A percentile compares a stretch with the other conserved stretches of the same genome.
phyloP scores from a whole-genome alignment of 2,797 vertebrate genomes.

The Ciconia nigra region DNA sequence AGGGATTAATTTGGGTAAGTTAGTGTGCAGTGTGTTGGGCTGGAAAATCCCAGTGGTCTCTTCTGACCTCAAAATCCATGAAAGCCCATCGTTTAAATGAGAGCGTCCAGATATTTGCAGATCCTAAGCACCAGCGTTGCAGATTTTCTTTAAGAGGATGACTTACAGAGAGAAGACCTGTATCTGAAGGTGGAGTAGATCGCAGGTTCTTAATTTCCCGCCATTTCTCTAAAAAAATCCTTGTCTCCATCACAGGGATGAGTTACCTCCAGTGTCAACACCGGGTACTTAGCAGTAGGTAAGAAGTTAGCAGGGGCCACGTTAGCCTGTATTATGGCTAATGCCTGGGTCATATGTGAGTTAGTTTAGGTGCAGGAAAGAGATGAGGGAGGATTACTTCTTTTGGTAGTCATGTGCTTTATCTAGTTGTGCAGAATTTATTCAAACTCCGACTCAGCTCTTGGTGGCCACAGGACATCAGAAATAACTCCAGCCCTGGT shows the following conservation, averaged over 20 bases:
- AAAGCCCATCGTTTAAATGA: neutral
- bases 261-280: neutral
- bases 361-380: neutral
- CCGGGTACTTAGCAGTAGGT: neutral
- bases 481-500: neutral
- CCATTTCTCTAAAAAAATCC: neutral
- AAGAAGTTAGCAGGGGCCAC: neutral
- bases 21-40: rapidly evolving
- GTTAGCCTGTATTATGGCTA: neutral
- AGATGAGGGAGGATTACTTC: neutral
- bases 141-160: neutral
- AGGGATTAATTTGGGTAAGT: neutral
- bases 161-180: neutral
- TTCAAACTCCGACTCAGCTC: neutral
- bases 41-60: neutral
- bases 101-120: neutral
- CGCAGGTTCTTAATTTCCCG: neutral
- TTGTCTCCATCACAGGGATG: neutral
- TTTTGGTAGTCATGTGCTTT: neutral
- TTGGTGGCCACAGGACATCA: neutral
- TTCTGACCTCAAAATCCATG: neutral
- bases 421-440: neutral
- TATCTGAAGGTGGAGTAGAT: neutral
- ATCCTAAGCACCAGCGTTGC: neutral
- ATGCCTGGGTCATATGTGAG: neutral